Conservation (phyloP, 2,888 invertebrate species). For the Geotrupes spiniger region DNA sequence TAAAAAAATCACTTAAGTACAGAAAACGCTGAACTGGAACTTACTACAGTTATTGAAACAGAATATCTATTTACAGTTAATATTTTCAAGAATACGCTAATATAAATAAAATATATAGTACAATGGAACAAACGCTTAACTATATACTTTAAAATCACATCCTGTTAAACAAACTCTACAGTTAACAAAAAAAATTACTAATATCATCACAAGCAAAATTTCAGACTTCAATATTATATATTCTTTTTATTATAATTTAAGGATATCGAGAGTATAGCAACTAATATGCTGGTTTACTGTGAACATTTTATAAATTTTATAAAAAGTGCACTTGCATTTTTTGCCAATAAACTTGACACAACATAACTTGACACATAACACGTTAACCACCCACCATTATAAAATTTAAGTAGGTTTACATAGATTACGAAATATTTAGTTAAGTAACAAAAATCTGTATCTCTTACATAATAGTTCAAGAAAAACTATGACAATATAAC, state of each 20-base stretch:
- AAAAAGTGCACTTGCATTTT: no score
- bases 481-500: no score
- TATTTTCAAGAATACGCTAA: not conserved
- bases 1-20: conserved; percentile 22
- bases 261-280: not conserved
- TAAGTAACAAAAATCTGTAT: no score
- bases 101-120: conserved; percentile 8
- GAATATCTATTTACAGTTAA: conserved; percentile 1
- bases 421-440: no score
- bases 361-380: no score
- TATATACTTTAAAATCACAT: conserved; percentile 1
- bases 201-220: conserved; percentile 1
- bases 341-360: no score
- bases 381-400: no score
- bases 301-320: no score
- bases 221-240: conserved; percentile 1
- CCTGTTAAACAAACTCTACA: not conserved
- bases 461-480: no score
- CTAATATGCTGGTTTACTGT: no score
- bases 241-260: not conserved
- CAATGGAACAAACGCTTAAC: not conserved
- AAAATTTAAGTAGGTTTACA: no score
- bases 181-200: not conserved
- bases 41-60: not conserved
- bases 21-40: conserved; percentile 9